Percentiles rank a stretch among this genome's conserved stretches.
Evolutionary conservation across 1,140 invertebrate genomes (phyloP).

Genomic region (Aphidius gifuensis): DNA sequence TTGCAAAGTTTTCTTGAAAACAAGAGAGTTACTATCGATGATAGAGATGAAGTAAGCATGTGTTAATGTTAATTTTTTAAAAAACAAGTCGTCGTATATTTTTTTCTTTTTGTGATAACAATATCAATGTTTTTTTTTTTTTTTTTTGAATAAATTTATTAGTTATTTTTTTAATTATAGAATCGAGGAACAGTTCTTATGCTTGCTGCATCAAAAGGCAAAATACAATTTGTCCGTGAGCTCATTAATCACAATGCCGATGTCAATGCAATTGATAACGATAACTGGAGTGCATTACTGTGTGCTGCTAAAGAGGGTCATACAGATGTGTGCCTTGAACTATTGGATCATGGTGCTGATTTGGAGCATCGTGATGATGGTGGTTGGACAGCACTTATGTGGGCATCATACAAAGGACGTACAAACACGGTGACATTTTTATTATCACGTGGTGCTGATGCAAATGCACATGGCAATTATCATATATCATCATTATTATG

Average conservation of each 20-base stretch:
- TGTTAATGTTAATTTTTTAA: background rate
- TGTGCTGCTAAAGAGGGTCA: slow-evolving; percentile 90
- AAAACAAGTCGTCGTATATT: slow-evolving; percentile 6
- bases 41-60: slow-evolving; percentile 79
- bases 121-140: background rate
- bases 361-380: slow-evolving; percentile 93
- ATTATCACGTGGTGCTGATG: slow-evolving; percentile 86
- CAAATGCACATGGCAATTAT: slow-evolving; percentile 94
- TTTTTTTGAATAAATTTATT: background rate
- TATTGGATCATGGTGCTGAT: slow-evolving; percentile 82
- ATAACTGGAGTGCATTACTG: slow-evolving; percentile 89
- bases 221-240: slow-evolving; percentile 76
- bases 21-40: slow-evolving; percentile 79
- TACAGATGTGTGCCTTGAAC: slow-evolving; percentile 73
- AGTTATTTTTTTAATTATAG: slow-evolving; percentile 51
- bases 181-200: slow-evolving; percentile 90
- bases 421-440: slow-evolving; percentile 75
- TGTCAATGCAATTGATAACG: slow-evolving; percentile 85
- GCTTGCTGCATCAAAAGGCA: slow-evolving; percentile 78
- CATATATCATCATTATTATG: slow-evolving; percentile 91
- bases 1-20: slow-evolving; percentile 78
- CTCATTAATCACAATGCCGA: slow-evolving; percentile 84
- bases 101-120: slow-evolving; percentile 9
- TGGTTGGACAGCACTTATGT: slow-evolving; percentile 96
- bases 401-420: slow-evolving; percentile 93